phyloP scores from a whole-genome alignment of 2,113 vertebrate species.

The Forbesichthys agassizii region DNA sequence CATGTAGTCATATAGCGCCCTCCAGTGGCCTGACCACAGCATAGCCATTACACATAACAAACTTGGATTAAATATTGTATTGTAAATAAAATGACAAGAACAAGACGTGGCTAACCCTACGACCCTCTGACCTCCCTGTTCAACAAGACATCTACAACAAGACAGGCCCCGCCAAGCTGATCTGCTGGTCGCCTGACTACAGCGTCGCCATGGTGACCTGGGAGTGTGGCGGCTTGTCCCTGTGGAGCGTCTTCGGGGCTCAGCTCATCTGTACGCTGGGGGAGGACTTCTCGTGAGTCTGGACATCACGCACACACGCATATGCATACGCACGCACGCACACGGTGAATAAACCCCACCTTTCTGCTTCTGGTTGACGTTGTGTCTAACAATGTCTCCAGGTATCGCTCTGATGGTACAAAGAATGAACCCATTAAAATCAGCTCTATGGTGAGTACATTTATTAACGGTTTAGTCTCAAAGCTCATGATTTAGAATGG shows the following conservation, averaged over 20 bases:
- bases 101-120: not conserved
- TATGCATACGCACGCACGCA: not conserved
- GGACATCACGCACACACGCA: not conserved
- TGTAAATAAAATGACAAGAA: not conserved
- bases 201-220: conserved; percentile 95
- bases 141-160: conserved; percentile 94
- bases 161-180: conserved; percentile 92
- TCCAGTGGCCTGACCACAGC: conserved; percentile 30
- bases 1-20: conserved; percentile 34
- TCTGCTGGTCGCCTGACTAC: conserved; percentile 95
- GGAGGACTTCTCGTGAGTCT: conserved; percentile 95
- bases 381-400: conserved; percentile 58
- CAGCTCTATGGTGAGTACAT: conserved; percentile 88
- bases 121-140: not conserved
- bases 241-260: conserved; percentile 98
- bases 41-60: not conserved
- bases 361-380: conserved; percentile 6
- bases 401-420: conserved; percentile 91
- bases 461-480: no score
- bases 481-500: no score
- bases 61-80: not conserved
- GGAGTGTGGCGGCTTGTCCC: conserved; percentile 92
- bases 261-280: conserved; percentile 97
- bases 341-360: not conserved
- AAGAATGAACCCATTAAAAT: conserved; percentile 97